Conservation (phyloP, 2,797 vertebrate species). For the Falco concolor region DNA sequence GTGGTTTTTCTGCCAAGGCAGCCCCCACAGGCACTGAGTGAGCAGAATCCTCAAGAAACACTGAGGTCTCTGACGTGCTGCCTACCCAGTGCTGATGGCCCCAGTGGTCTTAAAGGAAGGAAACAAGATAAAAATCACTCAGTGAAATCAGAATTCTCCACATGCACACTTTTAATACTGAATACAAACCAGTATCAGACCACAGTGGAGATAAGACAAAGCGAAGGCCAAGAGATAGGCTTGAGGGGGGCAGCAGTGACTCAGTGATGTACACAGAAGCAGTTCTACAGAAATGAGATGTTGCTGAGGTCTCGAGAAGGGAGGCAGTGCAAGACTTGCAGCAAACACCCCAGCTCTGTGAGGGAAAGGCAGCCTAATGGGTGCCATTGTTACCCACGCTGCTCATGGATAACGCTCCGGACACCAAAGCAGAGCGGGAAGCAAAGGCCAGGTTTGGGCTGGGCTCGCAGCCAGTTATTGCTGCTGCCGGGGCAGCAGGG, state of each 20-base stretch:
- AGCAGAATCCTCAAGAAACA: not conserved
- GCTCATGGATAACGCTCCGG: accelerated
- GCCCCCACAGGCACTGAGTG: not conserved
- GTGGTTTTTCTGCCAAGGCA: not conserved
- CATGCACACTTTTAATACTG: not conserved
- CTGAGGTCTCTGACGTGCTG: not conserved
- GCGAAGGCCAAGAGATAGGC: not conserved
- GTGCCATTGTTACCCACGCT: accelerated
- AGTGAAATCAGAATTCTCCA: not conserved
- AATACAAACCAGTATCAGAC: not conserved
- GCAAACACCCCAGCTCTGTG: not conserved
- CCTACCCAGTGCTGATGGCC: not conserved
- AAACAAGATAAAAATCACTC: not conserved
- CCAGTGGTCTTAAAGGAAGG: not conserved
- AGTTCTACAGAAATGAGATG: not conserved
- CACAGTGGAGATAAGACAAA: not conserved
- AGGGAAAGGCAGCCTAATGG: not conserved
- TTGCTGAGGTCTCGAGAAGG: not conserved
- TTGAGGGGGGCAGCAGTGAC: not conserved
- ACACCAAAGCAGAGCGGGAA: not conserved
- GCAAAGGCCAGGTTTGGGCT: accelerated
- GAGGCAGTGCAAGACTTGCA: not conserved
- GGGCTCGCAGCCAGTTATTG: not conserved
- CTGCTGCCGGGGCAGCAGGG: not conserved
- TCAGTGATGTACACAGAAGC: not conserved